A percentile compares a stretch with the other conserved stretches of the same genome.
Evolutionary conservation across 2,797 vertebrate genomes (phyloP).

Genomic region (Zenarchopterus dispar): DNA sequence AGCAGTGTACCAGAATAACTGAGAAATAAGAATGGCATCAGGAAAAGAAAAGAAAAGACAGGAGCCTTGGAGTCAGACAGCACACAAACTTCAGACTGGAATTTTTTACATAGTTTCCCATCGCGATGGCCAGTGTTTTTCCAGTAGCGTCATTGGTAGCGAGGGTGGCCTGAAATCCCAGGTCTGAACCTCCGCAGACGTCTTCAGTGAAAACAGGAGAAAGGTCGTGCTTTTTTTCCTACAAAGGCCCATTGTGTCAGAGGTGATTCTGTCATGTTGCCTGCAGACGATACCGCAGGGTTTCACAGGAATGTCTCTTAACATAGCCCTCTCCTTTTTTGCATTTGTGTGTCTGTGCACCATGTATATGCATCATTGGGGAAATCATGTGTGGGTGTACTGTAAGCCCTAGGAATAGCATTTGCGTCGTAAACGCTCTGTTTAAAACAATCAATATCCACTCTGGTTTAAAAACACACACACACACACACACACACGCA

Average conservation of each 20-base stretch:
- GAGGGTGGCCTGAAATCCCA: constrained; percentile 16
- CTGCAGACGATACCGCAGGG: constrained; percentile 47
- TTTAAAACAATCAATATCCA: constrained; percentile 81
- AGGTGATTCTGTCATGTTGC: constrained; percentile 38
- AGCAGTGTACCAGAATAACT: constrained; percentile 27
- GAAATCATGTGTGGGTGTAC: constrained; percentile 70
- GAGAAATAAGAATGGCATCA: constrained; percentile 45
- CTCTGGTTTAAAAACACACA: constrained; percentile 55
- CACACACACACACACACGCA: constrained; percentile 17
- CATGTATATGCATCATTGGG: constrained; percentile 43
- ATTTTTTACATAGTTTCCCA: constrained; percentile 57
- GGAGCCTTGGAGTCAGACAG: constrained; percentile 61
- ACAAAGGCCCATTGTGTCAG: constrained; percentile 46
- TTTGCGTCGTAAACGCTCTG: constrained; percentile 73
- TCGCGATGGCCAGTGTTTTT: constrained; percentile 37
- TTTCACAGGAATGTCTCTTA: constrained; percentile 54
- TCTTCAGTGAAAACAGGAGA: constrained; percentile 32
- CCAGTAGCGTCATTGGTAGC: constrained; percentile 41
- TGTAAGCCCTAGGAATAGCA: constrained; percentile 69
- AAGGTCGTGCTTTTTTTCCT: constrained; percentile 43
- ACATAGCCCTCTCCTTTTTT: constrained; percentile 41
- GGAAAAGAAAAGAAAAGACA: constrained; percentile 63
- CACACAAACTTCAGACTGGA: constrained; percentile 50
- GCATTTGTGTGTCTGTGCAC: constrained; percentile 18
- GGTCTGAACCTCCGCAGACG: constrained; percentile 23